Percentiles rank a stretch among this genome's conserved stretches.
Evolutionary conservation across 92 coral and sea anemone genomes (phyloP).

Genomic region (Zoanthus sociatus): DNA sequence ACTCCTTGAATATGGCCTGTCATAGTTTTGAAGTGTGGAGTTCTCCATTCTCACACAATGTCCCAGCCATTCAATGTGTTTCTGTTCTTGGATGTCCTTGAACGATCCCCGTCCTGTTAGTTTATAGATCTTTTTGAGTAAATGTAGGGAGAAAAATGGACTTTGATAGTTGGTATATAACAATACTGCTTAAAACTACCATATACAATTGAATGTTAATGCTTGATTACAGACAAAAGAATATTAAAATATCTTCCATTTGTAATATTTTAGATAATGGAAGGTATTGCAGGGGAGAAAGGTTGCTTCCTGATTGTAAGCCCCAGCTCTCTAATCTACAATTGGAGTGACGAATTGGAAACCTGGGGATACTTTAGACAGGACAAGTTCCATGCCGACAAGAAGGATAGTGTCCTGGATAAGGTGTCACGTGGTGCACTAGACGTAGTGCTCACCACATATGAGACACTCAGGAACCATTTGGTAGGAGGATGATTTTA

Average conservation of each 20-base stretch:
- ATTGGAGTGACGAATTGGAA: constrained; percentile 95
- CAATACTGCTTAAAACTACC: too few species aligned
- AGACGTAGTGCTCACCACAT: constrained; percentile 93
- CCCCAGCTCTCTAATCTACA: constrained; percentile 90
- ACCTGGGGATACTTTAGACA: constrained; percentile 95
- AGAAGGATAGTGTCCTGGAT: constrained; percentile 80
- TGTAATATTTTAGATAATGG: neutral
- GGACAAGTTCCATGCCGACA: constrained; percentile 83
- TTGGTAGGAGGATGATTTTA: constrained; percentile 66
- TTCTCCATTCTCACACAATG: too few species aligned
- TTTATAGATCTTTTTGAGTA: too few species aligned
- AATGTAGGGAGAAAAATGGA: too few species aligned
- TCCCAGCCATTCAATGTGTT: too few species aligned
- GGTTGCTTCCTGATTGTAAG: constrained; percentile 86
- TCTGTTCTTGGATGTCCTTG: too few species aligned
- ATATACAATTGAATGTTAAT: too few species aligned
- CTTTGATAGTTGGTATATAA: too few species aligned
- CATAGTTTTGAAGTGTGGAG: too few species aligned
- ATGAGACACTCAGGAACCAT: constrained; percentile 89
- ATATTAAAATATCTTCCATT: neutral
- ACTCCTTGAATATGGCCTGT: too few species aligned
- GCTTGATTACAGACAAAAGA: neutral
- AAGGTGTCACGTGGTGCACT: constrained; percentile 76
- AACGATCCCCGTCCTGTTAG: too few species aligned
- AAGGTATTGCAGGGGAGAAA: constrained; percentile 22